Base-by-base conservation (phyloP, 2,797 vertebrate genomes). In the Danio jaintianensis region DNA sequence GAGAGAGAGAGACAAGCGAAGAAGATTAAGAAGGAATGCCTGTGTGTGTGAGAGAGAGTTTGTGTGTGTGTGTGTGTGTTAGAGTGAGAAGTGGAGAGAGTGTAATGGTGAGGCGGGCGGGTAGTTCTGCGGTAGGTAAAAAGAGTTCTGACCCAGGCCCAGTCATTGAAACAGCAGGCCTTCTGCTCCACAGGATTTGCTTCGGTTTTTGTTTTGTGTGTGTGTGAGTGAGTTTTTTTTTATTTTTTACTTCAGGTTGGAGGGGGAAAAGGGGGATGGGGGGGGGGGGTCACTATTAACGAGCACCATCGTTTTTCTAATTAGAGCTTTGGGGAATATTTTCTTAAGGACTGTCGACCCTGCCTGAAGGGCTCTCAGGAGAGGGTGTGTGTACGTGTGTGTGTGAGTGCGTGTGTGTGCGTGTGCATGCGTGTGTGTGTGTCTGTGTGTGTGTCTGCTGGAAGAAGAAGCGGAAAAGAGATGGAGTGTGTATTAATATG, bases 41-140 rank as follows among this genome's bases (percentile, higher is more conserved):
- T 78, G 62, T 68, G 52, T 69, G 62, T 62, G 61, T 42, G 66
- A 82, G 89, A 86, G 89, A 90, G 87, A 62, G 52, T 43, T n/a
- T n/a, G n/a, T n/a, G n/a, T n/a, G n/a, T n/a, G n/a, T n/a, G n/a
- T n/a, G n/a, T n/a, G 29, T 29, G 29, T 29, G 29, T 29, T 29
- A 22, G 42, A 64, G 42, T 52, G 67, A 80, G 90, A 86, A 85
- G 75, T 84, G 88, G 90, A 48, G 70, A 47, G 68, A 66, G 78
- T 73, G 71, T 56, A 58, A 50, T 52, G n/a, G 89, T 83, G 48
- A 73, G 53, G 83, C 55, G 67, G 82, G 77, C 5, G 68, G 64
- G 20, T 83, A 82, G 89, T 89, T 89, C 94, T 95, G 94, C 88
- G 93, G 94, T 95, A 95, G 93, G 93, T 96, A 95, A 94, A 91